phyloP scores from a whole-genome alignment of 2,888 invertebrate genomes.

The Loripinus fragilis region DNA sequence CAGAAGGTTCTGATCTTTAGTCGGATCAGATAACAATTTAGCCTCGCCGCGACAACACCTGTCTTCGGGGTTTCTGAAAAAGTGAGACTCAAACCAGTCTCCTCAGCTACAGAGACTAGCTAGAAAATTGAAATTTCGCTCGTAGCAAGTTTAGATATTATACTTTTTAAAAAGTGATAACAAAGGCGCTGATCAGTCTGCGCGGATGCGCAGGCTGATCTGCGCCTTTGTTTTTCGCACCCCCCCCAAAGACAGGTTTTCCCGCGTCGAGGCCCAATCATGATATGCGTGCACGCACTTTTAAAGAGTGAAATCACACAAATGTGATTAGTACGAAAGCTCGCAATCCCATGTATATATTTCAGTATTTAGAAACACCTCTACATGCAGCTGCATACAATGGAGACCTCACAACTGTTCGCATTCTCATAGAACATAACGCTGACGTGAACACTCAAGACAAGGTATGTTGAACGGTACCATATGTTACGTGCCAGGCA shows the following conservation, averaged over 20 bases:
- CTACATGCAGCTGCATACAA: constrained; percentile 10
- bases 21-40: neutral
- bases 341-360: neutral
- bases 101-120: too few species aligned
- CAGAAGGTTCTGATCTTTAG: too few species aligned
- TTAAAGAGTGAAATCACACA: neutral
- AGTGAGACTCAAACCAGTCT: too few species aligned
- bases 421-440: neutral
- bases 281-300: neutral
- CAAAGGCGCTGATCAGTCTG: too few species aligned
- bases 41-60: neutral
- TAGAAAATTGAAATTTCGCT: too few species aligned
- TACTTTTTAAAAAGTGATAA: too few species aligned
- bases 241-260: neutral
- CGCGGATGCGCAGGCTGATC: too few species aligned
- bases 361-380: constrained; percentile 4
- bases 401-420: neutral
- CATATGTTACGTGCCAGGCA: too few species aligned
- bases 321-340: neutral
- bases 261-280: neutral
- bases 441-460: neutral
- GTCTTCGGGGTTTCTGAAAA: neutral
- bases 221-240: too few species aligned
- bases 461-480: too few species aligned
- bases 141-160: too few species aligned